Evolutionary conservation across 2,797 vertebrate species (phyloP).

Genomic region (Telmatherina bonti): DNA sequence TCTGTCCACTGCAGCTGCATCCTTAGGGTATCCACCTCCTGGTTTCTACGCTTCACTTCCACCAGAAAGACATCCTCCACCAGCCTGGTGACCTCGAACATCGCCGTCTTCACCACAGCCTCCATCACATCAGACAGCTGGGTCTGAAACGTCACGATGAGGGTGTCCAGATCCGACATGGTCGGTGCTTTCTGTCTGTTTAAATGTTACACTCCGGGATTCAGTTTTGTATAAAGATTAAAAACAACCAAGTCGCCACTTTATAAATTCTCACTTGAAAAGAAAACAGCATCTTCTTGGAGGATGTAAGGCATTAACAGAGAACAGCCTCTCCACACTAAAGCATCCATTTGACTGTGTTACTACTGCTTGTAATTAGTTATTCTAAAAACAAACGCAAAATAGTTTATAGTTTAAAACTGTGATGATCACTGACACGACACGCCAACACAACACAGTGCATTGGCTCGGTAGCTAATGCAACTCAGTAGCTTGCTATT

Average conservation of each 20-base stretch:
- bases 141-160: conserved; percentile 82
- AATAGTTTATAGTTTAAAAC: no score
- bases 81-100: conserved; percentile 82
- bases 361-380: fast-evolving
- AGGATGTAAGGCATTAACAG: conserved; percentile 4
- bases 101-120: conserved; percentile 80
- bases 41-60: conserved; percentile 77
- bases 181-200: background rate
- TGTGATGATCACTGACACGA: background rate
- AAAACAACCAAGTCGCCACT: background rate
- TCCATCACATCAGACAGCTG: conserved; percentile 85
- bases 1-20: conserved; percentile 75
- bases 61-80: conserved; percentile 83
- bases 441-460: background rate
- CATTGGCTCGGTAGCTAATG: conserved; percentile 10
- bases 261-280: background rate
- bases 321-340: background rate
- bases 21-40: conserved; percentile 77
- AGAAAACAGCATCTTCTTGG: conserved; percentile 19
- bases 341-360: background rate
- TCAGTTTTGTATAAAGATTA: background rate
- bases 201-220: background rate
- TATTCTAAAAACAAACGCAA: background rate
- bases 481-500: conserved; percentile 28
- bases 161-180: conserved; percentile 77